These are phyloP conservation scores for Cnemophilus loriae DNA, from an alignment of 2,113 vertebrate species.

Conservation along the genomic window DNA sequence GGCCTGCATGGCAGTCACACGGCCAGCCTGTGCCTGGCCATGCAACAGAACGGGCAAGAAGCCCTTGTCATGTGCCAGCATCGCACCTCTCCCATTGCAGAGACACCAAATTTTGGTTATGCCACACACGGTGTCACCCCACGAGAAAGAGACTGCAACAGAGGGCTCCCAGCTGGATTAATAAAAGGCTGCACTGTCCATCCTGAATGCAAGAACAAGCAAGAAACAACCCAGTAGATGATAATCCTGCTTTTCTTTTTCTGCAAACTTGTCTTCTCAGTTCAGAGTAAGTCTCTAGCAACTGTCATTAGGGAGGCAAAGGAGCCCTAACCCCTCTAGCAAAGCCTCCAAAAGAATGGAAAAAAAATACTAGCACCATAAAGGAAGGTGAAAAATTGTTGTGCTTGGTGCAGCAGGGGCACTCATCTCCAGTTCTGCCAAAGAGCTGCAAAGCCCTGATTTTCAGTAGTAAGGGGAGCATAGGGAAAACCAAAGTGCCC, in stretches of 20 bases:
- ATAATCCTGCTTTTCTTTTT: neutral
- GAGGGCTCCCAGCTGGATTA: neutral
- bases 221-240: neutral
- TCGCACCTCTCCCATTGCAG: rapidly evolving
- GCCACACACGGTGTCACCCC: neutral
- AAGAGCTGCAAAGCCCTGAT: neutral
- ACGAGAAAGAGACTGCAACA: neutral
- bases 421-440: neutral
- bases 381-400: neutral
- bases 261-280: neutral
- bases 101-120: neutral
- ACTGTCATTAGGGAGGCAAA: neutral
- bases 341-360: neutral
- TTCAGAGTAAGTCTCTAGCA: neutral
- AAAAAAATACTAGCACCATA: neutral
- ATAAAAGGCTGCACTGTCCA: neutral
- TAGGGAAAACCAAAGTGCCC: neutral
- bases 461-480: neutral
- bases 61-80: neutral
- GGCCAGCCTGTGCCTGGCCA: neutral
- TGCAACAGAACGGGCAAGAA: neutral
- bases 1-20: neutral
- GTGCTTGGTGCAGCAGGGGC: neutral
- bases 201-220: neutral
- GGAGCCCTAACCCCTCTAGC: neutral